Percentiles rank a stretch among this genome's conserved stretches.
phyloP scores from a whole-genome alignment of 2,797 vertebrate species.

The Allochrocebus solatus region DNA sequence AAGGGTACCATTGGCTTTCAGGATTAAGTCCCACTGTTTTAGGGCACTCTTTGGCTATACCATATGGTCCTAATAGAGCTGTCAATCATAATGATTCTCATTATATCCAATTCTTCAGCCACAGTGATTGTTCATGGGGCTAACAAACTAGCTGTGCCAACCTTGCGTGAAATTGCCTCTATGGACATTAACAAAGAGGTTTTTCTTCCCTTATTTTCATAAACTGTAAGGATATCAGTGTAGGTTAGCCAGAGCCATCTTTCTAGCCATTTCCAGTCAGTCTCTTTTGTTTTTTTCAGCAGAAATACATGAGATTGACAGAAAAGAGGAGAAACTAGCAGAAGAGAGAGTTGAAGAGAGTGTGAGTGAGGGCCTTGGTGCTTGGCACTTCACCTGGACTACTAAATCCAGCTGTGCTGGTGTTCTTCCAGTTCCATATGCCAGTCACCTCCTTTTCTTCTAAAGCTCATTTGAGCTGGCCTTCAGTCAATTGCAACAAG shows the following conservation, averaged over 20 bases:
- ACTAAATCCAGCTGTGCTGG: not conserved
- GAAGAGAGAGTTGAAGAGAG: not conserved
- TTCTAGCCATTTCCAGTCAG: not conserved
- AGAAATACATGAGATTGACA: not conserved
- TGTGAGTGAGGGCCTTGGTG: not conserved
- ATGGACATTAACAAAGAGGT: not conserved
- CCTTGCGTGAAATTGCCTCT: not conserved
- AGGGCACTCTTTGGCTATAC: not conserved
- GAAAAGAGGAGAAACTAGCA: not conserved
- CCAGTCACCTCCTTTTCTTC: not conserved
- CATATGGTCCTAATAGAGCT: not conserved
- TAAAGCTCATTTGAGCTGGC: not conserved
- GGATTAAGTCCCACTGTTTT: not conserved
- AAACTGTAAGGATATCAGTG: not conserved
- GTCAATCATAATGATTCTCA: not conserved
- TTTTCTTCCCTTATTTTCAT: not conserved
- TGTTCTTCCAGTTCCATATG: not conserved
- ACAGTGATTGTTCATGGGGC: not conserved
- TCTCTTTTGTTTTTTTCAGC: not conserved
- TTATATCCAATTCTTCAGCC: not conserved
- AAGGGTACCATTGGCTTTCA: not conserved
- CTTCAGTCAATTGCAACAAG: not conserved
- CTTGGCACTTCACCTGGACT: not conserved
- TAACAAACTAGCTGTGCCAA: not conserved
- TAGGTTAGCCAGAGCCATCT: not conserved